Evolutionary conservation across 2,797 vertebrate genomes (phyloP).

Genomic region (Molossus alvarezi): DNA sequence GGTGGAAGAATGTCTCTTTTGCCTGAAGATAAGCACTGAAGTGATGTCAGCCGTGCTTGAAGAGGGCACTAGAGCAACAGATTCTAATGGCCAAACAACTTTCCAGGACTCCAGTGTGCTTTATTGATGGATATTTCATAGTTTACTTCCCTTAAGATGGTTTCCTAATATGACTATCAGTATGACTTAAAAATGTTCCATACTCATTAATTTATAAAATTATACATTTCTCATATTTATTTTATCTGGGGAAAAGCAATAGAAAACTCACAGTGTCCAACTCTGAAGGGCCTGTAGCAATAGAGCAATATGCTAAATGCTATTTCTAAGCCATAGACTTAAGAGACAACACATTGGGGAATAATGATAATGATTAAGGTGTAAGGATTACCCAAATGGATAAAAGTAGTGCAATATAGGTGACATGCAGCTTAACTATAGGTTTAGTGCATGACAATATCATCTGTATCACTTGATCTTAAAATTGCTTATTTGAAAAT

Average conservation of each 20-base stretch:
- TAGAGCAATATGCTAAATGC: neutral
- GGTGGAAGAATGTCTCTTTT: slow-evolving; percentile 68
- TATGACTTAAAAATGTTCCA: slow-evolving; percentile 18
- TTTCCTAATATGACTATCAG: neutral
- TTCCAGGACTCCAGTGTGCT: neutral
- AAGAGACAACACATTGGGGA: neutral
- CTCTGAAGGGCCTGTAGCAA: neutral
- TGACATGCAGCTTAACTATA: neutral
- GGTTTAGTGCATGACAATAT: neutral
- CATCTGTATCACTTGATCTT: neutral
- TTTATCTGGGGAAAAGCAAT: slow-evolving; percentile 45
- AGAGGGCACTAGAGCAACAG: slow-evolving; percentile 20
- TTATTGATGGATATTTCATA: slow-evolving; percentile 35
- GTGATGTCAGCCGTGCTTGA: slow-evolving; percentile 45
- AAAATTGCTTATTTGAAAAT: slow-evolving; percentile 43
- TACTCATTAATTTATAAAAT: slow-evolving; percentile 4
- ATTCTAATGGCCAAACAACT: neutral
- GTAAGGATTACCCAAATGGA: neutral
- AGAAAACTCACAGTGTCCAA: neutral
- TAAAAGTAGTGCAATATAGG: neutral
- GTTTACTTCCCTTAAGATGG: neutral
- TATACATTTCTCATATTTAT: slow-evolving; percentile 1
- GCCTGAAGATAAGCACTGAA: slow-evolving; percentile 61
- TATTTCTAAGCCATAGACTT: slow-evolving; percentile 39
- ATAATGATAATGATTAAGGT: neutral